Evolutionary conservation across 53 echinoderm and acorn worm species (phyloP).

Genomic region (Holothuria leucospilota): DNA sequence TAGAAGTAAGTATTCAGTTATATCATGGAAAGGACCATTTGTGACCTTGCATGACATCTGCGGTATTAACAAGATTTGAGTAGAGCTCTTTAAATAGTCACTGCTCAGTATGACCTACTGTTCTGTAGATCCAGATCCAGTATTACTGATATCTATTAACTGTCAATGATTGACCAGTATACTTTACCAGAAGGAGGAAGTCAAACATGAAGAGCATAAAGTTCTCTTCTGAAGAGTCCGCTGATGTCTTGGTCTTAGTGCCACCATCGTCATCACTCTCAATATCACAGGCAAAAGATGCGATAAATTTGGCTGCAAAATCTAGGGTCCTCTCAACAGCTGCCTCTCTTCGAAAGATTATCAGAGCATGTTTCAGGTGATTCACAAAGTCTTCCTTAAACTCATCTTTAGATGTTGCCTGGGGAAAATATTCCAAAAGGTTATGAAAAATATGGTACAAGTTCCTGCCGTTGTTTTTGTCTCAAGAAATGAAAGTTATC

Average conservation of each 20-base stretch:
- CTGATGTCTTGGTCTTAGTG: neutral
- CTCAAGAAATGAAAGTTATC: too few relatives aligned
- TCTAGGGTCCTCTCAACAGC: conserved; percentile 95
- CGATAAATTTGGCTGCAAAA: conserved; percentile 90
- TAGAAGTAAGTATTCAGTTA: too few relatives aligned
- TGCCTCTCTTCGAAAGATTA: conserved; percentile 89
- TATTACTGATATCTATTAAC: too few relatives aligned
- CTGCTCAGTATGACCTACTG: too few relatives aligned
- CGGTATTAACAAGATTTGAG: too few relatives aligned
- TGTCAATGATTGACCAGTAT: too few relatives aligned
- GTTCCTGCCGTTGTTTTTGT: too few relatives aligned
- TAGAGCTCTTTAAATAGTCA: too few relatives aligned
- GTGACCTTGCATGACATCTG: too few relatives aligned
- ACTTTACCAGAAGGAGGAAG: conserved; percentile 80
- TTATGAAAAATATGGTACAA: neutral
- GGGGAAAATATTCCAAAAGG: neutral
- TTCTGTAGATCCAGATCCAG: too few relatives aligned
- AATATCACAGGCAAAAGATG: conserved; percentile 63
- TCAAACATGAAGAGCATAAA: conserved; percentile 82
- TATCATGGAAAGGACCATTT: too few relatives aligned
- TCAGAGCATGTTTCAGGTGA: conserved; percentile 80
- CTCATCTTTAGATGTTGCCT: conserved; percentile 77
- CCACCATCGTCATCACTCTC: conserved; percentile 68
- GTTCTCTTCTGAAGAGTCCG: conserved; percentile 27
- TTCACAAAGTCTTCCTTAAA: conserved; percentile 84